phyloP scores from a whole-genome alignment of 2,888 invertebrate genomes.

The Eustalomyia histrio region DNA sequence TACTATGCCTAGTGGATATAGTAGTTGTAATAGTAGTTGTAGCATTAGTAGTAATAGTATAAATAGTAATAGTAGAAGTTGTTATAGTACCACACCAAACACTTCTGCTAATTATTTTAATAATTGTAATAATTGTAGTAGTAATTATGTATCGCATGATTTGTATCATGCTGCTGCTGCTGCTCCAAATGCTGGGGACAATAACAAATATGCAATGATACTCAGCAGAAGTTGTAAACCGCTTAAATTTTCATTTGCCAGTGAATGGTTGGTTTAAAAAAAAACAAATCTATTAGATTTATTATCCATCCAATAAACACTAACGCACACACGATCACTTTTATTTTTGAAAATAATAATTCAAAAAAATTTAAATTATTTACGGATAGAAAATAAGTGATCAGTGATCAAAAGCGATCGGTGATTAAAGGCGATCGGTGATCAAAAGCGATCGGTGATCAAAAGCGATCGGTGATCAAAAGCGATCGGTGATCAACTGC shows the following conservation, averaged over 20 bases:
- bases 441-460: too few relatives aligned
- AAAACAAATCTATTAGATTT: too few relatives aligned
- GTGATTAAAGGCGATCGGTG: too few relatives aligned
- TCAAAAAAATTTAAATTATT: too few relatives aligned
- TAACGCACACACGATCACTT: too few relatives aligned
- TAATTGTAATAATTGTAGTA: constrained; percentile 45
- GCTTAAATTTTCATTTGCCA: constrained; percentile 78
- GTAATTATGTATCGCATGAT: constrained; percentile 54
- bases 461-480: too few relatives aligned
- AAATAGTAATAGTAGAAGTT: constrained; percentile 69
- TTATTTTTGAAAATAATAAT: too few relatives aligned
- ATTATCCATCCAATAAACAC: too few relatives aligned
- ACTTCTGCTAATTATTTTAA: constrained; percentile 26
- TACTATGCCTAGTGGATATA: background rate
- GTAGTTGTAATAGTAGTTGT: constrained; percentile 52
- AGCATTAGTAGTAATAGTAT: constrained; percentile 62
- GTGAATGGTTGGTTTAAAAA: constrained; percentile 78
- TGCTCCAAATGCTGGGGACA: constrained; percentile 72
- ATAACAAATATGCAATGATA: constrained; percentile 76
- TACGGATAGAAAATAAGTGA: too few relatives aligned
- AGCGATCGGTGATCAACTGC: too few relatives aligned
- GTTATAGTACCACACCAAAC: constrained; percentile 29
- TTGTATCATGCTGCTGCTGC: constrained; percentile 40
- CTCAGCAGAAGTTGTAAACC: constrained; percentile 77
- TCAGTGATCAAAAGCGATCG: too few relatives aligned